Percentiles rank a stretch among this genome's conserved stretches.
Evolutionary conservation across 1,140 invertebrate genomes (phyloP).

Genomic region (Pseudomyrmex concolor): DNA sequence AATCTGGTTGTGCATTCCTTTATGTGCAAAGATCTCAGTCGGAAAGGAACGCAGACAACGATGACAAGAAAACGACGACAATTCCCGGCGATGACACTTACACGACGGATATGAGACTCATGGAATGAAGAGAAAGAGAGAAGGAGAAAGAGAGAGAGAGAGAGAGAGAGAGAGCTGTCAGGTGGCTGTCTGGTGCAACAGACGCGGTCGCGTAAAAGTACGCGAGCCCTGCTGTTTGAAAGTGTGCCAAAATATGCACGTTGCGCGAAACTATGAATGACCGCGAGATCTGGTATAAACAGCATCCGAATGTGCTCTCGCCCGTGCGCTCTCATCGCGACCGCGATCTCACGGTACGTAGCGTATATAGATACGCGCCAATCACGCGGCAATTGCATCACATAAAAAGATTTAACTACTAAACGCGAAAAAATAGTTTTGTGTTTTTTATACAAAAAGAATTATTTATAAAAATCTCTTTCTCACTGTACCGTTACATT

Average conservation of each 20-base stretch:
- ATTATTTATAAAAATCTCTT: neutral
- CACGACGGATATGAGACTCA: constrained; percentile 57
- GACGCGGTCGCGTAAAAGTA: constrained; percentile 28
- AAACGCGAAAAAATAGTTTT: neutral
- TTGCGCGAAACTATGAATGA: constrained; percentile 54
- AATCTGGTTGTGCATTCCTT: constrained; percentile 22
- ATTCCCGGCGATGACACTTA: constrained; percentile 66
- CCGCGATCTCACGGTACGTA: neutral
- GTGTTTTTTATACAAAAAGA: neutral
- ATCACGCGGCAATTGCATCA: neutral
- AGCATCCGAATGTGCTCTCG: constrained; percentile 6
- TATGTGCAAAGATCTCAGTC: neutral
- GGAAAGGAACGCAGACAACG: neutral
- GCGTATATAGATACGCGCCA: neutral
- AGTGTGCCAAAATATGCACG: constrained; percentile 64
- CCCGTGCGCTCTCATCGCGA: constrained; percentile 12
- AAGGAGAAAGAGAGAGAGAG: neutral
- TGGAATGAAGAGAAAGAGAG: neutral
- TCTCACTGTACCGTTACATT: neutral
- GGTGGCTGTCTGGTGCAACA: constrained; percentile 45
- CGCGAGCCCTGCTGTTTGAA: constrained; percentile 60
- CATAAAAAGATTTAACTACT: neutral
- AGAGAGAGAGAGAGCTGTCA: constrained; percentile 33
- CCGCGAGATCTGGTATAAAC: constrained; percentile 53
- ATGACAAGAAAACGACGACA: constrained; percentile 67